phyloP scores from a whole-genome alignment of 2,888 invertebrate genomes.

The Ferdinandea cuprea region DNA sequence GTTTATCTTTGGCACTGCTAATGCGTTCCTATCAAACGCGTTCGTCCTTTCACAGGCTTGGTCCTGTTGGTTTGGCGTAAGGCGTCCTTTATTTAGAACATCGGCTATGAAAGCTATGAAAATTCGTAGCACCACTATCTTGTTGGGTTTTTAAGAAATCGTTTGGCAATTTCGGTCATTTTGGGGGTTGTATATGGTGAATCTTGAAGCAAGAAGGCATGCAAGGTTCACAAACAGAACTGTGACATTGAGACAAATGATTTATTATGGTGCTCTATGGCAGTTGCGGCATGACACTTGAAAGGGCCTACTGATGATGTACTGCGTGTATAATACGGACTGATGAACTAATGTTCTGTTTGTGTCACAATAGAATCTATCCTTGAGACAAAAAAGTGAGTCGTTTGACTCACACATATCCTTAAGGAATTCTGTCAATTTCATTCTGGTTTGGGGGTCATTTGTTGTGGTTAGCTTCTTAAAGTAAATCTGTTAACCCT shows the following conservation, averaged over 20 bases:
- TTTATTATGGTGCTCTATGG: conserved; percentile 69
- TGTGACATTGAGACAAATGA: conserved; percentile 74
- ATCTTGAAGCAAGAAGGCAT: conserved; percentile 44
- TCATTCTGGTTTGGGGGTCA: conserved; percentile 4
- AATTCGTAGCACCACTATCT: conserved; percentile 48
- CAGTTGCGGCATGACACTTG: conserved; percentile 62
- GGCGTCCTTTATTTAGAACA: conserved; percentile 16
- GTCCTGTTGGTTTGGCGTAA: conserved; percentile 8
- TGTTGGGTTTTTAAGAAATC: conserved; percentile 55
- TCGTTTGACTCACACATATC: conserved; percentile 61
- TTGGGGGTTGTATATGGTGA: conserved; percentile 47
- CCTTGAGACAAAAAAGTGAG: conserved; percentile 56
- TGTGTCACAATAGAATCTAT: conserved; percentile 63
- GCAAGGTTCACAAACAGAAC: conserved; percentile 66
- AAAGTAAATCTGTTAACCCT: conserved; percentile 55
- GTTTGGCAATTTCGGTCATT: conserved; percentile 63
- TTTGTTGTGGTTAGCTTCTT: conserved; percentile 67
- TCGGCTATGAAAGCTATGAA: conserved; percentile 51
- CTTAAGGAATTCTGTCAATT: conserved; percentile 50
- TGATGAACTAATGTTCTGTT: conserved; percentile 68
- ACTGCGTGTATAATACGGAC: conserved; percentile 11
- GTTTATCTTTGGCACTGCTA: conserved; percentile 74
- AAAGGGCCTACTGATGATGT: conserved; percentile 64
- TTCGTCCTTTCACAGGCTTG: conserved; percentile 54
- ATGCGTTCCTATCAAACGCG: conserved; percentile 72